Evolutionary conservation across 2,888 invertebrate genomes (phyloP).

Genomic region (Amphipoea oculea): DNA sequence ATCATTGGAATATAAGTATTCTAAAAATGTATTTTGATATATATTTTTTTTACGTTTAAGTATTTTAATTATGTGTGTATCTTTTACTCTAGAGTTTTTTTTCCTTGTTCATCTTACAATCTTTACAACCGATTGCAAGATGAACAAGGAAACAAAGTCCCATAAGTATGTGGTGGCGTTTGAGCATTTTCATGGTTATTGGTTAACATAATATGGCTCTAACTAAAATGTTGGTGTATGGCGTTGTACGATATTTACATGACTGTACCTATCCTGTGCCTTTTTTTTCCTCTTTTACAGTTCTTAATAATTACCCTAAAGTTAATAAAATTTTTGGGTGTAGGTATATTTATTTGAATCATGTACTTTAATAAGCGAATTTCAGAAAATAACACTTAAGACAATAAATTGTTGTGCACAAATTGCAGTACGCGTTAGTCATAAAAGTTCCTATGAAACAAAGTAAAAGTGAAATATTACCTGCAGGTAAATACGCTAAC

Average conservation of each 20-base stretch:
- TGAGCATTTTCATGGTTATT: not conserved
- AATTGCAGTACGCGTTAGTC: slow-evolving; percentile 5
- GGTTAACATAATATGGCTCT: not conserved
- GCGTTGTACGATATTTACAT: not conserved
- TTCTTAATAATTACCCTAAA: not conserved
- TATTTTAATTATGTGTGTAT: not conserved
- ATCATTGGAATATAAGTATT: not conserved
- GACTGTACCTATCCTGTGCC: not conserved
- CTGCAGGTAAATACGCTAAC: slow-evolving; percentile 51
- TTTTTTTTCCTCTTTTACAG: not conserved
- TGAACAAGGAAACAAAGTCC: no score
- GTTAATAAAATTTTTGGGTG: not conserved
- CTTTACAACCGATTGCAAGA: no score
- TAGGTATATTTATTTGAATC: not conserved
- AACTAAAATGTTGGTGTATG: not conserved
- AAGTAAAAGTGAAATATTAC: slow-evolving; percentile 46
- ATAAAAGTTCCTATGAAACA: slow-evolving; percentile 28
- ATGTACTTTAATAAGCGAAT: no score
- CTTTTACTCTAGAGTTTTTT: no score
- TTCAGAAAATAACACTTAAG: not conserved
- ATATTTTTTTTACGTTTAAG: no score
- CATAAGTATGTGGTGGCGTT: no score
- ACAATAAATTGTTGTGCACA: not conserved
- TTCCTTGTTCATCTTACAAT: no score
- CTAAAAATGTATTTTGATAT: not conserved